phyloP scores from a whole-genome alignment of 2,888 invertebrate genomes.

The Drosophila borealis region DNA sequence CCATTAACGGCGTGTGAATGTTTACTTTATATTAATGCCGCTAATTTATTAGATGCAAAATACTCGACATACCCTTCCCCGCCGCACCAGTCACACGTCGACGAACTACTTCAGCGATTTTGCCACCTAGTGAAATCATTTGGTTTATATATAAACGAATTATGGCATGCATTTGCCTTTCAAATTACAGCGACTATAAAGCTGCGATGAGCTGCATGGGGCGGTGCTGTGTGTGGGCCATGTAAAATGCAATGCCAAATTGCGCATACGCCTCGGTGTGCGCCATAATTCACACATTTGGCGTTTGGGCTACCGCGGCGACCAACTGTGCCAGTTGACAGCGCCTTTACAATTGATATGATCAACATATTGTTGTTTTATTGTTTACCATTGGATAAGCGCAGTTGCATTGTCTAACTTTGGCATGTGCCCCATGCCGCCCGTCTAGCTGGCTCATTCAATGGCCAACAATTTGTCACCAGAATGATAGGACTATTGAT shows the following conservation, averaged over 20 bases:
- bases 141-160: slow-evolving; percentile 72
- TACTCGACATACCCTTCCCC: slow-evolving; percentile 5
- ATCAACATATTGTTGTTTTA: slow-evolving; percentile 60
- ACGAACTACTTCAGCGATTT: slow-evolving; percentile 16
- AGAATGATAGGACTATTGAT: slow-evolving; percentile 25
- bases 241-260: slow-evolving; percentile 50
- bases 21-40: slow-evolving; percentile 56
- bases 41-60: slow-evolving; percentile 65
- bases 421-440: slow-evolving; percentile 56
- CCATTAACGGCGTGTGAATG: slow-evolving; percentile 60
- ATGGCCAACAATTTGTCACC: slow-evolving; percentile 66
- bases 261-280: slow-evolving; percentile 50
- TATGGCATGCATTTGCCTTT: slow-evolving; percentile 64
- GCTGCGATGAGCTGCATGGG: slow-evolving; percentile 1
- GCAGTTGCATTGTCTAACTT: slow-evolving; percentile 69
- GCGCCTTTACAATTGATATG: slow-evolving; percentile 70
- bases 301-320: slow-evolving; percentile 31
- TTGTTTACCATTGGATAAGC: slow-evolving; percentile 51
- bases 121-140: slow-evolving; percentile 69
- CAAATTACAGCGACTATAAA: slow-evolving; percentile 33
- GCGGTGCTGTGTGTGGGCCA: slow-evolving; percentile 1
- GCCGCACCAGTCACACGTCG: not conserved
- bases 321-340: slow-evolving; percentile 73
- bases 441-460: slow-evolving; percentile 35
- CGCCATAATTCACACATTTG: slow-evolving; percentile 61